Base-by-base conservation (phyloP, 2,888 invertebrate genomes). In the Mamestra brassicae region DNA sequence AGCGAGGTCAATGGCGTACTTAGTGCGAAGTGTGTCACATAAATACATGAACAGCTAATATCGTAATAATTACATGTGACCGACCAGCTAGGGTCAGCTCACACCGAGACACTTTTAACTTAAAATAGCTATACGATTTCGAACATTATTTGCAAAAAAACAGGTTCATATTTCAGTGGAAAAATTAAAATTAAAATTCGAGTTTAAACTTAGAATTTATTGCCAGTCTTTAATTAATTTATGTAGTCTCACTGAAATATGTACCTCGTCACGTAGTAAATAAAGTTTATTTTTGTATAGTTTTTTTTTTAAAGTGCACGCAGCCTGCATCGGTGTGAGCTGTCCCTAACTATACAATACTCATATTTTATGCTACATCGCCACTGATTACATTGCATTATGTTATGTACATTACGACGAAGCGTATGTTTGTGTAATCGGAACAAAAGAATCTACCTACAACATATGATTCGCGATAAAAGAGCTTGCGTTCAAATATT, bases 1-100 rank as follows among this genome's bases (percentile, higher is more conserved):
- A 52, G 55, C 60, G 75, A 80, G 82, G 76, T 81, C 81, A 82
- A 68, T 84, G 50, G 64, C 50, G 84, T 62, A 69, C 55, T 78
- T 54, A 73, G 34, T 38, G 15, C 55, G 45, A 84, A 80, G 57
- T 72, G 38, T 81, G 76, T 72, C 81, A 76, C 50, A 67, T 65
- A 63, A 74, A 69, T 61, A 58, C 34, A 74, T 73, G 42, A 61
- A 62, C 50, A 76, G 61, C 79, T 76, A 76, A 80, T 84, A 66
- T 69, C 36, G 52, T 75, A 67, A 84, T 81, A 80, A 82, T 82
- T 75, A 71, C 57, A 58, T 71, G 11, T 63, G 67, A 17, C 11
- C 17, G 65, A 60, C 34, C n/a, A 65, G 69, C 65, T 63, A 45
- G 62, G 62, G 7, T 13, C 26, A 45, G 45, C 45, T 45, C 62